Evolutionary conservation across 2,113 vertebrate species (phyloP), one percentile per base, ranked within the genome.

Genomic region (Pseudorasbora parva): DNA sequence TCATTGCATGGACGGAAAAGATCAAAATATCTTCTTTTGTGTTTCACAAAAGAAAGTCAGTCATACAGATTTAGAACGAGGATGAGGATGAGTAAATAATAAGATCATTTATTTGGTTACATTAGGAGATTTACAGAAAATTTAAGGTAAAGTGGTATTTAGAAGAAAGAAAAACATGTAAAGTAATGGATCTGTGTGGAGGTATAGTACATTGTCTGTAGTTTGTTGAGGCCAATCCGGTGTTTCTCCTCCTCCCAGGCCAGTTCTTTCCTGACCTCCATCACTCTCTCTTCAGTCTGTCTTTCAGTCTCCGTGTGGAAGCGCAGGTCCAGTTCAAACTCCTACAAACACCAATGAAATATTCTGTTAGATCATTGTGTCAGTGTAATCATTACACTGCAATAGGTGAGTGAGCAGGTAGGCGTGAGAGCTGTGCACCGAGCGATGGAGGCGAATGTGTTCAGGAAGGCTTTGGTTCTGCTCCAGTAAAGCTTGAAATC

Each of bases 241-340:
- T 93, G 71, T 81, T 92, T 95, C 91, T 98, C 96, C 10, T 89
- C 90, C 87, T 98, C 96, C 97, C 96, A 97, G 72, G 90, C 93
- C 89, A 97, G 87, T 85, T 97, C 93, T 62, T 90, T 95, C 89
- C 93, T 91, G 85, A 95, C 92, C 75, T 93, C 89, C 23, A 88
- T 92, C 74, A 96, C 92, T 81, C 69, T 92, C 74, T 92, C 84
- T 25, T 85, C 91, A 45, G 88, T 97, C 88, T 89, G 88, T 62
- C 88, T 94, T 33, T 93, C 81, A 64, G 93, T 91, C 80, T 96
- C 93, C 71, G 95, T 94, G 47, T 85, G 91, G 86, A 97, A 95
- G 86, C 88, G 89, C 2, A 0, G 86, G 86, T 97, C 94, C 84
- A 97, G 72, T 85, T 95, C 92, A 86, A 94, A 93, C 81, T 97